A percentile compares a stretch with the other conserved stretches of the same genome.
phyloP scores from a whole-genome alignment of 1,140 invertebrate species.

The Drosophila varians region DNA sequence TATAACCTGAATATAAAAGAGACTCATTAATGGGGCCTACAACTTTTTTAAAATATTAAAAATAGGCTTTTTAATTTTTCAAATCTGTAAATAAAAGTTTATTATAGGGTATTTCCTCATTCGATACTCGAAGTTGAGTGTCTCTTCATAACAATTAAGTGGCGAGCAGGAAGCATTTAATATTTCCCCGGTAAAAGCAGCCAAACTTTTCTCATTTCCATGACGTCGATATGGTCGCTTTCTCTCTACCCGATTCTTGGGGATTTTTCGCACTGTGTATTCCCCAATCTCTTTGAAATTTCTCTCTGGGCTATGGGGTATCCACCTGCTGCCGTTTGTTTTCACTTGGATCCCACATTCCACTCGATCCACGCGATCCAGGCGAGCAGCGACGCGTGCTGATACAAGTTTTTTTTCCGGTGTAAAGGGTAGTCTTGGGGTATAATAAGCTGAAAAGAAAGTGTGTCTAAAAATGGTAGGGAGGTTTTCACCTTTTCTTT shows the following conservation, averaged over 20 bases:
- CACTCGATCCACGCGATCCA: constrained; percentile 19
- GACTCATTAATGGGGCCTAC: too few species aligned
- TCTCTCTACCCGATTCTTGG: constrained; percentile 57
- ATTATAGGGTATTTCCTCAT: constrained; percentile 4
- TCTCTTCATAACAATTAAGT: constrained; percentile 14
- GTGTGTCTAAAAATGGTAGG: too few species aligned
- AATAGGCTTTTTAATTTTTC: too few species aligned
- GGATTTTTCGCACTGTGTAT: constrained; percentile 1
- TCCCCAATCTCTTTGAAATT: background rate
- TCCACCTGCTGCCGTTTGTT: constrained; percentile 29
- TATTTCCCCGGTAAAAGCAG: constrained; percentile 13
- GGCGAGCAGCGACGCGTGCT: constrained; percentile 26
- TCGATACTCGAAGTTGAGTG: too few species aligned
- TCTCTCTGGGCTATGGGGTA: constrained; percentile 4
- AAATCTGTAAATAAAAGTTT: background rate
- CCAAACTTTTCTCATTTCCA: constrained; percentile 28
- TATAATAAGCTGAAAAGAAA: background rate
- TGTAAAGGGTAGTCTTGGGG: background rate
- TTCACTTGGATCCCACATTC: constrained; percentile 24
- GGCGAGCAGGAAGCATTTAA: constrained; percentile 37
- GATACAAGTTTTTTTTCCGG: background rate
- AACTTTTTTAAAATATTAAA: too few species aligned
- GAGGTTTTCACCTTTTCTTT: too few species aligned
- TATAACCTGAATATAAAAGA: too few species aligned
- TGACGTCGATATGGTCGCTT: constrained; percentile 20